Percentiles rank a stretch among this genome's conserved stretches.
These are phyloP conservation scores for Styela clava DNA, from an alignment of 23 tunicate genomes.

Conservation along the genomic window DNA sequence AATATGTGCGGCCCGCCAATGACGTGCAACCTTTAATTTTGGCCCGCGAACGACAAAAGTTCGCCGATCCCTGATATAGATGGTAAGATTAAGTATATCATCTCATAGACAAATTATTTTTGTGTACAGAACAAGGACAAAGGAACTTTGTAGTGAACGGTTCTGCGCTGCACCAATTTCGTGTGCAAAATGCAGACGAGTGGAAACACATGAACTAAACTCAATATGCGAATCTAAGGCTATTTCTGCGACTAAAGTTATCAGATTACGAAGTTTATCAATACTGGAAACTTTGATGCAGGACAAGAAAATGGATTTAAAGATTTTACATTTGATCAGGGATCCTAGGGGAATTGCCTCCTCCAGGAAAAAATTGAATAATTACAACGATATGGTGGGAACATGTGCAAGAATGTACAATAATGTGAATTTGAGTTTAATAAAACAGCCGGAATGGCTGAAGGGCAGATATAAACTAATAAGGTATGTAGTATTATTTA, in stretches of 20 bases:
- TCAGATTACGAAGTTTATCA: not conserved
- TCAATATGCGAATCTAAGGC: conserved; percentile 4
- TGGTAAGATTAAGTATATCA: too few species aligned
- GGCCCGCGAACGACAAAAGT: too few species aligned
- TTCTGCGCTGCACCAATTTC: not conserved
- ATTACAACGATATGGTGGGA: not conserved
- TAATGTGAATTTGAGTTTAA: conserved; percentile 6
- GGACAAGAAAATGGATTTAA: conserved; percentile 15
- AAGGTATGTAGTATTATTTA: conserved; percentile 4
- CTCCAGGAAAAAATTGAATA: not conserved
- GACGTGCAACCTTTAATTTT: too few species aligned
- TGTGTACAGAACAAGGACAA: conserved; percentile 6
- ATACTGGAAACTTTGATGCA: conserved; percentile 3
- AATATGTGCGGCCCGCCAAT: too few species aligned
- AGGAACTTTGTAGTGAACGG: conserved; percentile 1
- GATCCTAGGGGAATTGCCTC: conserved; percentile 32
- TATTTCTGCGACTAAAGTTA: not conserved
- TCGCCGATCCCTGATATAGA: too few species aligned
- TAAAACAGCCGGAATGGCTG: conserved; percentile 9
- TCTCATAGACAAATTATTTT: too few species aligned
- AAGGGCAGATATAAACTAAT: conserved; percentile 16
- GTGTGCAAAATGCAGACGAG: not conserved
- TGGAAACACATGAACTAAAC: not conserved
- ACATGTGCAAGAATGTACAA: conserved; percentile 6
- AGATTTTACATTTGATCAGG: conserved; percentile 8